These are phyloP conservation scores for Synchiropus splendidus DNA, from an alignment of 2,113 vertebrate species.

Conservation along the genomic window DNA sequence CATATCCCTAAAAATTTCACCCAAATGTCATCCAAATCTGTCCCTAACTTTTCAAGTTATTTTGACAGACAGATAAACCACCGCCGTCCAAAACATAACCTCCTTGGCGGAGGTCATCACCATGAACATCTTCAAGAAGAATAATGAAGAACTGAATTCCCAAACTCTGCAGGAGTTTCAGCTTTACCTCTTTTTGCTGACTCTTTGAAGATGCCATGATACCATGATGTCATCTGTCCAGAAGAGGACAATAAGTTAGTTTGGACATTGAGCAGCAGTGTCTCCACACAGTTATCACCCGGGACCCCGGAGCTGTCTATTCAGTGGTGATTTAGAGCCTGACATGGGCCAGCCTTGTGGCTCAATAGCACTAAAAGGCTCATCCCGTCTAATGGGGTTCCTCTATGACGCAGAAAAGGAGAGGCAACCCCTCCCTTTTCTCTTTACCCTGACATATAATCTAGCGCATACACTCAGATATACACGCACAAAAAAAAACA, in stretches of 20 bases:
- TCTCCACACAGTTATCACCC: conserved; percentile 12
- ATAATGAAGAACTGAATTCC: too few relatives aligned
- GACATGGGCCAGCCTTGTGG: conserved; percentile 39
- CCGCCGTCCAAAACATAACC: too few relatives aligned
- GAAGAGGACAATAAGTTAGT: not conserved
- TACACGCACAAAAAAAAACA: not conserved
- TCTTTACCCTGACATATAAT: conserved; percentile 30
- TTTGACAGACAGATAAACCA: too few relatives aligned
- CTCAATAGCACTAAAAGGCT: conserved; percentile 70
- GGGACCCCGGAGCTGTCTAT: conserved; percentile 35
- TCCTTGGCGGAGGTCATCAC: too few relatives aligned
- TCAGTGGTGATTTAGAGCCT: conserved; percentile 55
- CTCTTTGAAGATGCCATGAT: not conserved
- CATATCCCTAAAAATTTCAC: too few relatives aligned
- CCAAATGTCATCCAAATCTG: too few relatives aligned
- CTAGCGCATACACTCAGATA: conserved; percentile 18
- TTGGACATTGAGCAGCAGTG: conserved; percentile 7
- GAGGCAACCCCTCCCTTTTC: conserved; percentile 26
- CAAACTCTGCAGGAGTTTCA: too few relatives aligned
- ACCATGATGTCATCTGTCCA: not conserved
- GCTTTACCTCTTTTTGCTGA: too few relatives aligned
- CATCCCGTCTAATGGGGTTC: conserved; percentile 63
- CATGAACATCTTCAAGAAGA: too few relatives aligned
- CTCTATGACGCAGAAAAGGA: conserved; percentile 56
- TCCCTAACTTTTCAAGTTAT: too few relatives aligned